Percentiles rank a stretch among this genome's conserved stretches.
Conservation (phyloP, 1,140 invertebrate species). For the Zaprionus ghesquierei region DNA sequence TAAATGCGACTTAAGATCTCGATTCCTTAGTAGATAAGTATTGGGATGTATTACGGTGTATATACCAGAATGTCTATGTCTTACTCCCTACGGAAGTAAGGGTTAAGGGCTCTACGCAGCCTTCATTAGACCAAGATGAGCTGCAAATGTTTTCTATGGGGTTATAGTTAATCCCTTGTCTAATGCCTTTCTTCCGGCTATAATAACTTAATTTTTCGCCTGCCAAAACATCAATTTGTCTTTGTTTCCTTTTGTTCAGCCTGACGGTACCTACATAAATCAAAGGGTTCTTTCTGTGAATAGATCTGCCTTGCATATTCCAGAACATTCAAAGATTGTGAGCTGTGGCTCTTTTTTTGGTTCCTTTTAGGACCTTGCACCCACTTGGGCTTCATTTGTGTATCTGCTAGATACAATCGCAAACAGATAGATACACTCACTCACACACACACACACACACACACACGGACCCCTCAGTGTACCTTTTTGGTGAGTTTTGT, state of each 20-base stretch:
- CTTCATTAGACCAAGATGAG: background rate
- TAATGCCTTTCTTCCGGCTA: constrained; percentile 11
- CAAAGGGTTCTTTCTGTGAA: constrained; percentile 14
- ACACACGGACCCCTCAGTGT: background rate
- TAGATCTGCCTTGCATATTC: constrained; percentile 12
- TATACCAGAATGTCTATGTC: no score
- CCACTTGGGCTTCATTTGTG: background rate
- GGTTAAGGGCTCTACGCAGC: background rate
- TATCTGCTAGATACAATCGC: constrained; percentile 22
- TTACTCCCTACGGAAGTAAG: no score
- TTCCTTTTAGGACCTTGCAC: background rate
- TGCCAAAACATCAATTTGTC: constrained; percentile 54
- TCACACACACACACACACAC: background rate
- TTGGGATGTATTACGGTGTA: no score
- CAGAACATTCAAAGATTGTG: background rate
- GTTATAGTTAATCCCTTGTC: background rate
- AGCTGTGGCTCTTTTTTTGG: background rate
- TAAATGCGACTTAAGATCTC: constrained; percentile 27
- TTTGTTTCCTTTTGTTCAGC: constrained; percentile 8
- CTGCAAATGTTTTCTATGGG: background rate
- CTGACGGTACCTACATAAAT: constrained; percentile 45
- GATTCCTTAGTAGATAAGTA: background rate
- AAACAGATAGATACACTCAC: background rate
- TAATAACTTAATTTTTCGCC: constrained; percentile 50
- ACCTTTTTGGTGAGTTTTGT: constrained; percentile 48